Base-by-base conservation (phyloP, 2,888 invertebrate species). In the Timema cristinae region DNA sequence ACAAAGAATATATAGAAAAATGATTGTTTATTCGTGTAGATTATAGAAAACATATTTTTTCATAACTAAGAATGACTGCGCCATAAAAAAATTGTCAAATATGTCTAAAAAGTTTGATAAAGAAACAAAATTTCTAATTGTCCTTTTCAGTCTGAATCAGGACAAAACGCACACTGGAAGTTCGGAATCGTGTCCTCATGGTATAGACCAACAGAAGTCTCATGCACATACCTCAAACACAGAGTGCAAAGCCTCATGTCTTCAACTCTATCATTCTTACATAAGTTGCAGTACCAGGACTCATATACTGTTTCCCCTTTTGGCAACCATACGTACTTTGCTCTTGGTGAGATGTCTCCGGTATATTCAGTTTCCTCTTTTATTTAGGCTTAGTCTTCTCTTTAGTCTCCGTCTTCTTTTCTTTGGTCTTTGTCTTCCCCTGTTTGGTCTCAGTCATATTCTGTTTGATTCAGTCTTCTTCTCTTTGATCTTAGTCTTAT, bases 201-300 rank as follows among this genome's bases (percentile, higher is more conserved):
- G n/a, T 1, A 2, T 11, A 54, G 11, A 1, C 54, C 54, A 1
- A 13, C 54, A 54, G 11, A 54, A n/a, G 54, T n/a, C n/a, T 54
- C n/a, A n/a, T 54, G 54, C 54, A 54, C 54, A 54, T 13, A 54
- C 54, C n/a, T 11, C 54, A 54, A 54, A 54, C 54, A 54, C 11
- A 54, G 54, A 54, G 11, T 13, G 54, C 54, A 54, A 54, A 54
- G 54, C n/a, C n/a, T 54, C 54, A 54, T 54, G n/a, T 54, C 54
- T 54, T 54, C 54, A 54, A 54, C 54, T 54, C 54, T 54, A n/a
- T 54, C 54, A 54, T 11, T 54, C n/a, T 54, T 54, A n/a, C 11
- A 54, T 54, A 2, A n/a, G 54, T 54, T 1, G 54, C 54, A 54
- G 54, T 13, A 54, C 54, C 54, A 54, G 54, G 54, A 54, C 11